Evolutionary conservation across 1,140 invertebrate genomes (phyloP), one percentile per base, ranked within the genome.

Genomic region (Zaprionus nigranus): DNA sequence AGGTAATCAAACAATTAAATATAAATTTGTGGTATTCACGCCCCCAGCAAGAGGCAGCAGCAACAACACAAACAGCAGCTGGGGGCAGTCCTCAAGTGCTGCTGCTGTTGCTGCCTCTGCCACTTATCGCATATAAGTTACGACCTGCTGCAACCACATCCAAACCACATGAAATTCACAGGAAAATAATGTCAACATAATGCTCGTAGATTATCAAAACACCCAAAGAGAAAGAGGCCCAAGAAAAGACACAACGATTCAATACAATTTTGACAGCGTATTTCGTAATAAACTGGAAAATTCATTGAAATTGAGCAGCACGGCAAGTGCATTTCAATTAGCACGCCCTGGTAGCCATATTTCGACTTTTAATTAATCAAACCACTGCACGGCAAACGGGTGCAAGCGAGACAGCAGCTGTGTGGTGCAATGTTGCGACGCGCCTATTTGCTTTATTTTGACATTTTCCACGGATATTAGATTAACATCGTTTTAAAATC

Each of bases 401-500:
- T 28, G 26, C 51, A 30, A 75, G 26, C 6, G 15, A 12, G 38
- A 38, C 17, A 22, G 38, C 30, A n/a, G 34, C n/a, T 11, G 6
- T 30, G 61, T 36, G 38, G 49, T 62, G 62, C 34, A 36, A 66
- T 69, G 62, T 56, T n/a, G n/a, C n/a, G n/a, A n/a, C n/a, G n/a
- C n/a, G n/a, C n/a, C n/a, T n/a, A n/a, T n/a, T 61, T 67, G 70
- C 87, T 81, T 78, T 92, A 88, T 92, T 92, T 92, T 91, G 91
- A 92, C 91, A 92, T 90, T 92, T 92, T 92, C 91, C 91, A 92
- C 87, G 74, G 91, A 92, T 88, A 92, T 92, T 92, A 91, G 91
- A 88, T 92, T 92, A 92, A 81, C 86, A 90, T 90, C 75, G 67
- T 75, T 90, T 91, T 87, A 87, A 91, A 92, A 91, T 92, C 90